Conservation (phyloP, 2,113 vertebrate species). For the Tricholaema leucomelas region DNA sequence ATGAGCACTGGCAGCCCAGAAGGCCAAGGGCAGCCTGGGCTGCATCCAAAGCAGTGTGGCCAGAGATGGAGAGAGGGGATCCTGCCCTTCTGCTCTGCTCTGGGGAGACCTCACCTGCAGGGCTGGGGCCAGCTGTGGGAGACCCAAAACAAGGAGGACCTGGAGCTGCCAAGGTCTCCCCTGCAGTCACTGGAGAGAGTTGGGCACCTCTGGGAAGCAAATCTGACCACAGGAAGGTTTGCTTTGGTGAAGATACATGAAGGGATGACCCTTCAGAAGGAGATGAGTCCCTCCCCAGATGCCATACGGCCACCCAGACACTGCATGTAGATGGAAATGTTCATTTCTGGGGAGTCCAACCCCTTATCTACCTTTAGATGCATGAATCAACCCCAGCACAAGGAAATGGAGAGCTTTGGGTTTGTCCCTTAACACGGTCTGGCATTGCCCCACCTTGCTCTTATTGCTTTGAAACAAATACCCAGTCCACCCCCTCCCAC, state of each 20-base stretch:
- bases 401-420: not conserved
- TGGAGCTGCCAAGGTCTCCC: slow-evolving; percentile 4
- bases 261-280: not conserved
- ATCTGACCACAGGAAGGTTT: accelerated
- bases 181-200: not conserved
- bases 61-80: too few relatives aligned
- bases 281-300: not conserved
- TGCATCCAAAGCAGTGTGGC: too few relatives aligned
- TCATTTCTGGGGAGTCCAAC: not conserved
- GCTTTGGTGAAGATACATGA: not conserved
- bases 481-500: not conserved
- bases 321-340: not conserved
- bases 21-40: too few relatives aligned
- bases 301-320: not conserved
- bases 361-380: not conserved
- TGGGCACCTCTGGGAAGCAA: not conserved
- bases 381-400: not conserved
- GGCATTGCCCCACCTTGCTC: not conserved
- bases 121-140: too few relatives aligned
- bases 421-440: not conserved
- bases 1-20: too few relatives aligned
- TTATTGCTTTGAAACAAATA: not conserved
- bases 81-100: too few relatives aligned
- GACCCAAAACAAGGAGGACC: too few relatives aligned
- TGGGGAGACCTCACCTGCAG: too few relatives aligned